Evolutionary conservation across 2,797 vertebrate genomes (phyloP).

Genomic region (Chelmon rostratus): DNA sequence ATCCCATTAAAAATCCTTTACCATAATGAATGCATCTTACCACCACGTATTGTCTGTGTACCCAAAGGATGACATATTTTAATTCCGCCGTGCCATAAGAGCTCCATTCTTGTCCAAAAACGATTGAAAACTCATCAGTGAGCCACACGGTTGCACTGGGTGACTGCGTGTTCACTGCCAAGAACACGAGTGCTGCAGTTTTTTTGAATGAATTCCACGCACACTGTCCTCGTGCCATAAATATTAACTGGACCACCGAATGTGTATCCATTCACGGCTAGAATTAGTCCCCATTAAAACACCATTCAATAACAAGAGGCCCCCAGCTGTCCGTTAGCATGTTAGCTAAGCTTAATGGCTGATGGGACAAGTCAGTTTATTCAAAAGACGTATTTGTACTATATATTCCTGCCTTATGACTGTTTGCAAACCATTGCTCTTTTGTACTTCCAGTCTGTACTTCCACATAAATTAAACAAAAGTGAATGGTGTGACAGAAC

Average conservation of each 20-base stretch:
- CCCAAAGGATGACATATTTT: not conserved
- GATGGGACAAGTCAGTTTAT: not conserved
- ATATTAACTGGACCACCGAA: no score
- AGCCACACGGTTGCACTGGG: not conserved
- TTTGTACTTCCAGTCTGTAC: not conserved
- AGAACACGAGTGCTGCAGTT: not conserved
- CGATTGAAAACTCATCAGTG: not conserved
- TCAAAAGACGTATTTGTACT: no score
- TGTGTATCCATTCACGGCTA: no score
- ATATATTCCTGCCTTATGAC: no score
- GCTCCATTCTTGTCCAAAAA: not conserved
- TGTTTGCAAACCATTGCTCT: no score
- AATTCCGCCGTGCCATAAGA: constrained; percentile 2
- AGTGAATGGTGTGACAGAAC: not conserved
- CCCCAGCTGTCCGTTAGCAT: no score
- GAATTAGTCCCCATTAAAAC: no score
- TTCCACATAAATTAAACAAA: not conserved
- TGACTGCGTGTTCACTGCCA: not conserved
- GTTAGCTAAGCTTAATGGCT: not conserved
- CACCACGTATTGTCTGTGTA: not conserved
- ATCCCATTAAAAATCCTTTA: not conserved
- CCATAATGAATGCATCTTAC: no score
- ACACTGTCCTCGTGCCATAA: not conserved
- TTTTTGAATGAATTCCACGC: not conserved
- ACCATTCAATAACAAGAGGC: no score